A percentile compares a stretch with the other conserved stretches of the same genome.
These are phyloP conservation scores for Chelonoidis abingdonii DNA, from an alignment of 2,113 vertebrate genomes.

Conservation along the genomic window DNA sequence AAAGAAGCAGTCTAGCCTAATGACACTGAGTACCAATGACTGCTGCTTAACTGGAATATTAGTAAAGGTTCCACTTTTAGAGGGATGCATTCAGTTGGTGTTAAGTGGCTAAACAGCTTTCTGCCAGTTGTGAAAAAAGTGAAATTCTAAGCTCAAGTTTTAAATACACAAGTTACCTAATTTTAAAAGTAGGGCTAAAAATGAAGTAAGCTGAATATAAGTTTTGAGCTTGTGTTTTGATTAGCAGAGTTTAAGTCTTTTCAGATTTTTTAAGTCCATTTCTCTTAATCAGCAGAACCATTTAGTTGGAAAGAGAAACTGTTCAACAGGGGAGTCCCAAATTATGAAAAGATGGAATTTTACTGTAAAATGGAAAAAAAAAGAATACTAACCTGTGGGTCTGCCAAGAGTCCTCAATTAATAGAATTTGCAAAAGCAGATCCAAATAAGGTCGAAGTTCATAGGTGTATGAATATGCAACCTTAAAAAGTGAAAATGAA, in stretches of 20 bases:
- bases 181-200: background rate
- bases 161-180: background rate
- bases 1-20: background rate
- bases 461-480: constrained; percentile 98
- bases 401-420: constrained; percentile 99
- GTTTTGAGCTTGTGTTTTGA: background rate
- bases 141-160: background rate
- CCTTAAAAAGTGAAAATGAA: constrained; percentile 78
- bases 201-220: fast-evolving
- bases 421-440: constrained; percentile 96
- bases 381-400: constrained; percentile 91
- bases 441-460: constrained; percentile 99
- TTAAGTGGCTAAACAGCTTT: background rate
- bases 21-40: background rate
- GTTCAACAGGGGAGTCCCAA: background rate
- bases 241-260: background rate
- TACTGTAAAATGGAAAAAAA: background rate
- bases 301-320: background rate
- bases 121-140: background rate
- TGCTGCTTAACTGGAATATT: background rate
- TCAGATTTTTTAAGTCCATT: background rate
- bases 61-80: background rate
- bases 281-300: background rate
- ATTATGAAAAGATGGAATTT: background rate
- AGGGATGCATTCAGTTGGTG: background rate